These are phyloP conservation scores for Koerneria pararmatus DNA, from an alignment of 2,888 invertebrate genomes.

Conservation along the genomic window DNA sequence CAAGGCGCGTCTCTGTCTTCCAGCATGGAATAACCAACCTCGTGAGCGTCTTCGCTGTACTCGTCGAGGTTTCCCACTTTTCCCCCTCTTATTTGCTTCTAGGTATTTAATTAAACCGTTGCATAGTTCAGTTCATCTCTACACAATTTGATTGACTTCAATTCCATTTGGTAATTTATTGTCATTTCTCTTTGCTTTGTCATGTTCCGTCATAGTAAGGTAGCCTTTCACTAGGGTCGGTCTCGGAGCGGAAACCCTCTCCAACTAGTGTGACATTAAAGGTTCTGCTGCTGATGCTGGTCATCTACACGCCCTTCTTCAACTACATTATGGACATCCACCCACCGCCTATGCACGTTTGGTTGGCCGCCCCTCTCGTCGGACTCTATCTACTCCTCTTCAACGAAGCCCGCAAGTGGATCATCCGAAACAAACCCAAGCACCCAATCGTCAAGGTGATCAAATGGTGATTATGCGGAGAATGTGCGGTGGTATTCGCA, in stretches of 20 bases:
- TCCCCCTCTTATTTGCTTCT: too few relatives aligned
- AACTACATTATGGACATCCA: constrained; percentile 58
- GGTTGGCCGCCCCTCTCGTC: constrained; percentile 41
- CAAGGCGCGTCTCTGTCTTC: constrained; percentile 57
- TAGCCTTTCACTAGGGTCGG: too few relatives aligned
- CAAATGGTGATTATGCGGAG: constrained; percentile 46
- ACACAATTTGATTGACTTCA: constrained; percentile 4
- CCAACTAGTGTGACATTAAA: too few relatives aligned
- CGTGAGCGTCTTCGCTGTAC: constrained; percentile 53
- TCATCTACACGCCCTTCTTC: constrained; percentile 56
- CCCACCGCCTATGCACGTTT: constrained; percentile 33
- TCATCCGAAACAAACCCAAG: constrained; percentile 40
- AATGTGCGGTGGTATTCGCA: too few relatives aligned
- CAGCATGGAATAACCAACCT: constrained; percentile 56
- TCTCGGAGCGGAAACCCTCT: too few relatives aligned
- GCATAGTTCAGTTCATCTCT: too few relatives aligned
- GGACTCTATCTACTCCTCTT: constrained; percentile 53
- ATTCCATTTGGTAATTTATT: not conserved
- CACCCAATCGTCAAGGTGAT: constrained; percentile 35
- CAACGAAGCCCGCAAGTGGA: constrained; percentile 53
- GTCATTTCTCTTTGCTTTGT: too few relatives aligned
- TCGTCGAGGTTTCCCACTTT: constrained; percentile 45
- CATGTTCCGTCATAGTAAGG: too few relatives aligned
- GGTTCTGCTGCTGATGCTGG: constrained; percentile 54
- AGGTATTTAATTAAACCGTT: too few relatives aligned